Base-by-base conservation (phyloP, 2,888 invertebrate species). In the Omphaloscelis lunosa region DNA sequence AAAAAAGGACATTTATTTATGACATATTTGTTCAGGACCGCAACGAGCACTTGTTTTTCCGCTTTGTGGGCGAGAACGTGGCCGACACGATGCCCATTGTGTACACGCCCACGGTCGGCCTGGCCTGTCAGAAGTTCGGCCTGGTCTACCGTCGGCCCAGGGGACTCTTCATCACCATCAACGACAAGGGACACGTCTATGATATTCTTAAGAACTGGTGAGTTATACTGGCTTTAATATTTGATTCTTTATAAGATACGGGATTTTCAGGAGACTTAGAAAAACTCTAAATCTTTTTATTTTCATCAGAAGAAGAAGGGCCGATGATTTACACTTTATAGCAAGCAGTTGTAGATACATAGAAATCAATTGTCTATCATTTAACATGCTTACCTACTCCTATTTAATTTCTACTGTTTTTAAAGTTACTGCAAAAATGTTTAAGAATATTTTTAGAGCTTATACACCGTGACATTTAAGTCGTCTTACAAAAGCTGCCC, bases 41-140 rank as follows among this genome's bases (percentile, higher is more conserved):
- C 87, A 99, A 99, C 94, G 99, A 99, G 95, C 98, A 98, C 88
- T 97, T 99, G 29, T 99, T 99, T 97, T 99, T 99, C 95, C 98
- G 98, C 53, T 97, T 99, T 70, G 96, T 99, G 65, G 97, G 97
- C 27, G 98, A 99, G 87, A 98, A 99, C 93, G 98, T 99, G 41
- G 97, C 98, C 67, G 98, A 98, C 83, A 98, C 99, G 97, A 99
- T 99, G 99, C 99, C 99, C 0, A 97, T 99, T 80, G 99, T 99
- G n/a, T 99, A 99, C 96, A 99, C 99, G 0, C 99, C 99, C 0
- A 99, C 99, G 0, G 99, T 99, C 20, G 99, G 99, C 8, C 97
- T 98, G 89, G 99, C 99, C 48, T 99, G 99, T 95, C 99, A 99
- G 96, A 99, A 99, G 94, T 99, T 98, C 95, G 99, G 99, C 34